Base-by-base conservation (phyloP, 92 coral and sea anemone species). In the Heliopora coerulea region DNA sequence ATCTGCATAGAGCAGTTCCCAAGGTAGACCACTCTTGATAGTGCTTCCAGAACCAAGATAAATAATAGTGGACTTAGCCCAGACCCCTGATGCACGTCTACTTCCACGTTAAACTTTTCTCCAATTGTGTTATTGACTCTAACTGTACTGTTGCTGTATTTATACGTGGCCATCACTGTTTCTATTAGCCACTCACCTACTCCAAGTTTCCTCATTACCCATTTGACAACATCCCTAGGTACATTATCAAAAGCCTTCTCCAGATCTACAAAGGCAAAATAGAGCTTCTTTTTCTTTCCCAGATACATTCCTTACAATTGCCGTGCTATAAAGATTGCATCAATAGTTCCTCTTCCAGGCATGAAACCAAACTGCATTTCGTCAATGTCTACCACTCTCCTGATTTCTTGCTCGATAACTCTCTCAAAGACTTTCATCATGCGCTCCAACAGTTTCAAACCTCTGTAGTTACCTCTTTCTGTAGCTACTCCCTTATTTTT, bases 1-100 rank as follows among this genome's bases (percentile, higher is more conserved):
- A 21, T 74, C 69, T 1, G 56, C 79, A 74, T 74, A 74, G 50
- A 58, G 24, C 54, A 74, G 33, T 34, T 74, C 68, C 33, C 79
- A 30, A 46, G 57, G 30, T 35, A 61, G 41, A 76, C 40, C 73
- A 23, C 73, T 62, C 25, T 30, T 27, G 48, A 76, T 73, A 76
- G 49, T 42, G 41, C 81, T 24, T 76, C 81, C 60, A 76, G 31
- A 46, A 76, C 81, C 18, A 76, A 42, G 21, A 49, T 48, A 49
- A 76, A 62, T 29, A 76, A 34, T 31, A 49, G 57, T n/a, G 73
- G 81, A 12, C 48, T 44, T 58, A 76, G 26, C 3, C 24, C 81
- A 27, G 81, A 76, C 24, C 79, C 79, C 79, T 73, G 79, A 30
- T 75, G 80, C 32, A 58, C 60, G 27, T 82, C 86, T 14, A 75